These are phyloP conservation scores for Atethmia centrago DNA, from an alignment of 2,888 invertebrate genomes.

Conservation along the genomic window DNA sequence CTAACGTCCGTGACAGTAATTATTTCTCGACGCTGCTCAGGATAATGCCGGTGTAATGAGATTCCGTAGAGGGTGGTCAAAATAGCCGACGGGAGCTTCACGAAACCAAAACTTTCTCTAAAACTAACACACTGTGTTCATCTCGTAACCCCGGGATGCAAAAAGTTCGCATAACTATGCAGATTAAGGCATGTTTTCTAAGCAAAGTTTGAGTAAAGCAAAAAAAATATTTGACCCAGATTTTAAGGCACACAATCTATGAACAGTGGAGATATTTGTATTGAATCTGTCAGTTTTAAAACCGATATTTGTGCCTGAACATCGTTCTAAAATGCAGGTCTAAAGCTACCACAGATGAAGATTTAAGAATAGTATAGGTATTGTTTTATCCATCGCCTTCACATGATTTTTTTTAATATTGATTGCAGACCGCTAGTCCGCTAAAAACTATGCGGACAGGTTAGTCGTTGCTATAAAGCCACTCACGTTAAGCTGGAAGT, in stretches of 20 bases:
- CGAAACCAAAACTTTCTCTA: constrained; percentile 32
- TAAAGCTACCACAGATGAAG: neutral
- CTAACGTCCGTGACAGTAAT: constrained; percentile 57
- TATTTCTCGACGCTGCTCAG: constrained; percentile 64
- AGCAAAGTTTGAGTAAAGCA: constrained; percentile 1
- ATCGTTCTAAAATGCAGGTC: neutral
- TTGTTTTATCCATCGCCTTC: neutral
- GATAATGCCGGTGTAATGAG: constrained; percentile 68
- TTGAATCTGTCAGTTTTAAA: neutral
- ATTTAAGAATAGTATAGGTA: neutral
- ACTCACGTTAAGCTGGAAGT: neutral
- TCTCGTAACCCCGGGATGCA: neutral
- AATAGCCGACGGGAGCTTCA: constrained; percentile 31
- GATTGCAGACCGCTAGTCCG: neutral
- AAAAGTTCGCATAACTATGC: constrained; percentile 5
- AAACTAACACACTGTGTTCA: constrained; percentile 38
- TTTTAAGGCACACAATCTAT: neutral
- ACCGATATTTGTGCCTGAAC: neutral
- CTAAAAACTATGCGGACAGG: neutral
- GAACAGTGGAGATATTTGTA: neutral
- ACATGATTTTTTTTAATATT: neutral
- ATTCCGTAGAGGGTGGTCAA: constrained; percentile 60
- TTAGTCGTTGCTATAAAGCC: constrained; percentile 13
- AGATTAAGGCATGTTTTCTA: neutral
- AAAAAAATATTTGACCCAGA: neutral